A percentile compares a stretch with the other conserved stretches of the same genome.
Evolutionary conservation across 1,140 invertebrate genomes (phyloP).

Genomic region (Latrodectus geometricus): DNA sequence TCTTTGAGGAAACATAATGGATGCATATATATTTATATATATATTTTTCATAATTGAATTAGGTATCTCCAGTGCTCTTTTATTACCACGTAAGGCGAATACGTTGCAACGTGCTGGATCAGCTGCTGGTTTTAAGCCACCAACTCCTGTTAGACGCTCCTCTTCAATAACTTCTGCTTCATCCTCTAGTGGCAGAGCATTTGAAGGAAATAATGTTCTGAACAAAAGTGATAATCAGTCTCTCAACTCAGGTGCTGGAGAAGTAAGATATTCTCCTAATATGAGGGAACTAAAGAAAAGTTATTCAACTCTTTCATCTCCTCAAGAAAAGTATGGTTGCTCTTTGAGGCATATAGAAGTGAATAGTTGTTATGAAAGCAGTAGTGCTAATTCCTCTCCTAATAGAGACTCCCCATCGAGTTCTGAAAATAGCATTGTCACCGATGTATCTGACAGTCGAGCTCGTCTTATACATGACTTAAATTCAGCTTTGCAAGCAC

Average conservation of each 20-base stretch:
- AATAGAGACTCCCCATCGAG: background rate
- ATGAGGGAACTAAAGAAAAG: constrained; percentile 41
- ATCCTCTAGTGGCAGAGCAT: background rate
- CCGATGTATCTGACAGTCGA: constrained; percentile 53
- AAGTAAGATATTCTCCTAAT: constrained; percentile 49
- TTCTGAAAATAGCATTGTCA: constrained; percentile 52
- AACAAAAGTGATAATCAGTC: constrained; percentile 4
- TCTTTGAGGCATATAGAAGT: constrained; percentile 41
- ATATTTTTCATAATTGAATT: background rate
- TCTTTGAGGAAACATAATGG: too few relatives aligned
- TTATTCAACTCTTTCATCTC: constrained; percentile 24
- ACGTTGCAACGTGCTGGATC: constrained; percentile 52
- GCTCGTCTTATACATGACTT: constrained; percentile 53
- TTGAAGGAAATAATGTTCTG: background rate
- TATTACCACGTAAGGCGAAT: constrained; percentile 52
- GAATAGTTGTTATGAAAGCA: constrained; percentile 17
- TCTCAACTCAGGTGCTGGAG: constrained; percentile 46
- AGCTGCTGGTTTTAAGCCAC: constrained; percentile 26
- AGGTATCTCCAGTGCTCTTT: constrained; percentile 37
- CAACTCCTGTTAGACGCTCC: constrained; percentile 31
- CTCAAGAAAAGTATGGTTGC: constrained; percentile 25
- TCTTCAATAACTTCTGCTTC: constrained; percentile 49
- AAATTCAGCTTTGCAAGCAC: constrained; percentile 32
- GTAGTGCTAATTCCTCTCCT: constrained; percentile 9
- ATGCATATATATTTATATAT: background rate